These are phyloP conservation scores for Trinectes maculatus DNA, from an alignment of 2,113 vertebrate species.

Conservation along the genomic window DNA sequence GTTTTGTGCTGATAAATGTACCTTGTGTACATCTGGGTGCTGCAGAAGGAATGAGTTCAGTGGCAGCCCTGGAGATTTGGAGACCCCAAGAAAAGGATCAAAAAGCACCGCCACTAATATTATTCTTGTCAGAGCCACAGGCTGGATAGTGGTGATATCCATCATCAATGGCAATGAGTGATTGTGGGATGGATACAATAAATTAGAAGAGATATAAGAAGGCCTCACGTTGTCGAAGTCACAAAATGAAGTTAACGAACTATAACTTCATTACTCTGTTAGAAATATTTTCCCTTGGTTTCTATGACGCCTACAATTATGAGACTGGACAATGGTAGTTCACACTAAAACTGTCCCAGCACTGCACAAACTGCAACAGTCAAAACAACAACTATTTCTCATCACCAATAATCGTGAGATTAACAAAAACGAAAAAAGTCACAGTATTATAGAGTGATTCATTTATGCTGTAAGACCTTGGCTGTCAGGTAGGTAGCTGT, in stretches of 20 bases:
- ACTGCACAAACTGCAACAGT: neutral
- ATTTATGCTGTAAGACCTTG: conserved; percentile 52
- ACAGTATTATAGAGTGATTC: conserved; percentile 56
- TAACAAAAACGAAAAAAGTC: neutral
- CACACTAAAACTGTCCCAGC: no score
- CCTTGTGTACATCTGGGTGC: conserved; percentile 37
- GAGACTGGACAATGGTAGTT: no score
- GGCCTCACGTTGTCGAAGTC: conserved; percentile 7
- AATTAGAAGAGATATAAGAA: conserved; percentile 4
- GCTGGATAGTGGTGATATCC: neutral
- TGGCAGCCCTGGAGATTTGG: conserved; percentile 20
- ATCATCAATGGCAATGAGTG: conserved; percentile 34
- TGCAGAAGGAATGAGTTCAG: conserved; percentile 26
- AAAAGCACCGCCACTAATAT: conserved; percentile 9
- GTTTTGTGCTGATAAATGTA: conserved; percentile 67
- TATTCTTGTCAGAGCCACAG: conserved; percentile 17
- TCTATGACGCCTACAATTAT: no score
- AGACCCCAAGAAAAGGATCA: conserved; percentile 49
- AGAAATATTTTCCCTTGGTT: neutral
- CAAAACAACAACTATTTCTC: no score
- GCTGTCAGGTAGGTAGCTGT: conserved; percentile 47
- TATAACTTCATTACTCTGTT: neutral
- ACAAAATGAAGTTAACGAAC: conserved; percentile 11
- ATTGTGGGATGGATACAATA: conserved; percentile 10
- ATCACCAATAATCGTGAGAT: neutral